phyloP scores from a whole-genome alignment of 1,140 invertebrate genomes.

The Cephus cinctus region DNA sequence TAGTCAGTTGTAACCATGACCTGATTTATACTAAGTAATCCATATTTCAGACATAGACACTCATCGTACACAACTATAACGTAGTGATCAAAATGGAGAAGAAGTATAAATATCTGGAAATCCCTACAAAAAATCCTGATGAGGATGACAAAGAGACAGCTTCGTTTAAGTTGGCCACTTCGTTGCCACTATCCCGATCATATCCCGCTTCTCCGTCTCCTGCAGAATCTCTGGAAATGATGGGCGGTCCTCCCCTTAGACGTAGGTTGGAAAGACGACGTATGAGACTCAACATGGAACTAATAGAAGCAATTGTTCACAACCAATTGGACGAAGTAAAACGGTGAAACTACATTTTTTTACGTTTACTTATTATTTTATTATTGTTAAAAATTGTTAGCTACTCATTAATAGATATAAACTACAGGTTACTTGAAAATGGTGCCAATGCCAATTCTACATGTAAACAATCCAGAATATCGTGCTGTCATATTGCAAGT shows the following conservation, averaged over 20 bases:
- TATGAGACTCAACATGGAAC: conserved; percentile 51
- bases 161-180: too few species aligned
- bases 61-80: too few species aligned
- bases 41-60: too few species aligned
- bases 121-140: too few species aligned
- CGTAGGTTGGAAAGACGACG: conserved; percentile 43
- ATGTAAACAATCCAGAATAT: conserved; percentile 47
- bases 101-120: too few species aligned
- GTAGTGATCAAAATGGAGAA: too few species aligned
- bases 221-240: not conserved
- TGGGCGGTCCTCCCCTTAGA: conserved; percentile 24
- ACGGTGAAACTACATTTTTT: conserved; percentile 39
- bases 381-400: not conserved
- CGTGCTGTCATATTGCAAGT: conserved; percentile 50
- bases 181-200: too few species aligned
- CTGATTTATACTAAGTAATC: too few species aligned
- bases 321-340: conserved; percentile 46
- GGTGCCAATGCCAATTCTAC: conserved; percentile 55
- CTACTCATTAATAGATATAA: not conserved
- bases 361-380: not conserved
- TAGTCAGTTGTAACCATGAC: too few species aligned
- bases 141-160: too few species aligned
- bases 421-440: conserved; percentile 44
- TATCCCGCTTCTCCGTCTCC: conserved; percentile 1
- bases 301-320: conserved; percentile 47